phyloP scores from a whole-genome alignment of 2,797 vertebrate species.

The Bothrops alternatus region DNA sequence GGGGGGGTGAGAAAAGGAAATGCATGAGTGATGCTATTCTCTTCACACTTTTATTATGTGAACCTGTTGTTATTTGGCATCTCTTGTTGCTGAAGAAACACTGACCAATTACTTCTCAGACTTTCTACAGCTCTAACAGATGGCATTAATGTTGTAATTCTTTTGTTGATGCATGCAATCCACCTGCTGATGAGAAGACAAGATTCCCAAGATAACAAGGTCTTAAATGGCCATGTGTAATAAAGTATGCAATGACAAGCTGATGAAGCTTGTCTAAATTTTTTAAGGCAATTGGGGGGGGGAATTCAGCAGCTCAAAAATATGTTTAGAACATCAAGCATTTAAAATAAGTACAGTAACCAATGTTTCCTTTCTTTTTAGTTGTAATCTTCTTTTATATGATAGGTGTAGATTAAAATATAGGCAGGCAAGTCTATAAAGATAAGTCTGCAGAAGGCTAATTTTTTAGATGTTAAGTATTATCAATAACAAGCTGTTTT shows the following conservation, averaged over 20 bases:
- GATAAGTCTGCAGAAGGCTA: neutral
- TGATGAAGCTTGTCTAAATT: neutral
- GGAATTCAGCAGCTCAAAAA: neutral
- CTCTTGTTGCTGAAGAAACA: constrained; percentile 31
- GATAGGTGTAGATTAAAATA: neutral
- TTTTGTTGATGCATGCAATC: constrained; percentile 16
- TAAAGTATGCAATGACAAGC: neutral
- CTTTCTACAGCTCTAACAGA: constrained; percentile 16
- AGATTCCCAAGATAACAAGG: constrained; percentile 28
- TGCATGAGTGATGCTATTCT: constrained; percentile 7
- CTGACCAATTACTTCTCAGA: constrained; percentile 16
- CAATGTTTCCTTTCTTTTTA: neutral
- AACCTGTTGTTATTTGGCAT: constrained; percentile 39
- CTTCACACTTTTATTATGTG: constrained; percentile 16
- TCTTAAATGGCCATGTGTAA: neutral
- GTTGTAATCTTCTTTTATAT: neutral
- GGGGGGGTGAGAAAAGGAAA: neutral
- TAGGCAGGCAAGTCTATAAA: neutral
- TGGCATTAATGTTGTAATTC: constrained; percentile 25
- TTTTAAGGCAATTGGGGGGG: neutral
- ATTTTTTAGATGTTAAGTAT: neutral
- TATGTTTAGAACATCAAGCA: neutral
- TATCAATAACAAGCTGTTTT: neutral
- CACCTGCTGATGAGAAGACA: constrained; percentile 16
- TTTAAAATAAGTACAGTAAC: neutral